A percentile compares a stretch with the other conserved stretches of the same genome.
Conservation (phyloP, 64 coral and sea anemone species). For the Montipora sp. region DNA sequence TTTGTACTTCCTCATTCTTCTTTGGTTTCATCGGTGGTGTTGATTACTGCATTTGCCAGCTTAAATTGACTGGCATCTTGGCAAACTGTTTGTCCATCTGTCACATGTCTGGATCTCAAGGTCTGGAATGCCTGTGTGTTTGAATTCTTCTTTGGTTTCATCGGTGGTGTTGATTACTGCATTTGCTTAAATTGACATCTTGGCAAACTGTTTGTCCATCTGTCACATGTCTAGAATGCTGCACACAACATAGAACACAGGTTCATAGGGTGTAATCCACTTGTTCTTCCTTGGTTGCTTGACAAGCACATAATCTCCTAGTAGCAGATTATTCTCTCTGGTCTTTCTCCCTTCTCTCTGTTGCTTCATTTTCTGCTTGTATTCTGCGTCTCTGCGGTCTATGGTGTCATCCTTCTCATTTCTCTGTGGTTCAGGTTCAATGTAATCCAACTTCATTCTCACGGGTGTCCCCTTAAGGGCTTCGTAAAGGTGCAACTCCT, state of each 20-base stretch:
- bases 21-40: constrained; percentile 54
- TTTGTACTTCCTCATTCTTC: constrained; percentile 1
- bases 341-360: constrained; percentile 59
- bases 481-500: constrained; percentile 64
- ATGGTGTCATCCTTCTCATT: constrained; percentile 36
- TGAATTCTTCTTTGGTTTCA: constrained; percentile 30
- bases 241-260: constrained; percentile 58
- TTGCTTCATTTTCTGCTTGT: constrained; percentile 72
- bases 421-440: constrained; percentile 13
- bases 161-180: constrained; percentile 67
- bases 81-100: constrained; percentile 68
- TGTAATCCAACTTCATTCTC: constrained; percentile 64
- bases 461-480: constrained; percentile 57
- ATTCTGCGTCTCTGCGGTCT: constrained; percentile 51
- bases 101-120: constrained; percentile 40
- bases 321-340: constrained; percentile 50
- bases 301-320: constrained; percentile 62
- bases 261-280: constrained; percentile 78
- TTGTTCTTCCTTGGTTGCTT: constrained; percentile 68
- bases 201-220: constrained; percentile 68
- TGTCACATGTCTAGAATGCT: constrained; percentile 29
- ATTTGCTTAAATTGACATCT: constrained; percentile 76
- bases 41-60: constrained; percentile 68
- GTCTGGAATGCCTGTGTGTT: too few relatives aligned
- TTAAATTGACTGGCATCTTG: constrained; percentile 74